Percentiles rank a stretch among this genome's conserved stretches.
Evolutionary conservation across 2,888 invertebrate species (phyloP).

Genomic region (Embidobia sp.): DNA sequence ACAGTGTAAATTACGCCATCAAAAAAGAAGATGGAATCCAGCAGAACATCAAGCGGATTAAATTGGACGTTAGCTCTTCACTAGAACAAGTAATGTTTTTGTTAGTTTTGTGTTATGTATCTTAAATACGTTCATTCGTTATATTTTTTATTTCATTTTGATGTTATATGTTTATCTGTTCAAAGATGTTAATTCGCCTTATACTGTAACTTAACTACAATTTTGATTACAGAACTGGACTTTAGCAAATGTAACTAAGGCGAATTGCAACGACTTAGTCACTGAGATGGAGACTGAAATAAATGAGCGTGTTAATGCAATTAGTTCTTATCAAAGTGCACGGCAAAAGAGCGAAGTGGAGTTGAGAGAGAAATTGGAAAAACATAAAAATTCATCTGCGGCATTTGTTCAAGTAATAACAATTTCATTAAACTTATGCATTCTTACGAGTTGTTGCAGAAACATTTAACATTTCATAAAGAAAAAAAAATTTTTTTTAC

Average conservation of each 20-base stretch:
- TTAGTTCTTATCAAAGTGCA: constrained; percentile 67
- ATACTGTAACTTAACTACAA: background rate
- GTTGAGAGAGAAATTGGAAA: constrained; percentile 67
- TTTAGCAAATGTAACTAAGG: constrained; percentile 65
- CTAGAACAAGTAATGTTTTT: constrained; percentile 70
- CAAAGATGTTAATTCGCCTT: no score
- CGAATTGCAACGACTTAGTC: constrained; percentile 67
- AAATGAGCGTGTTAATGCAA: constrained; percentile 64
- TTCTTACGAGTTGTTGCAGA: no score
- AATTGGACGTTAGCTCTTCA: constrained; percentile 64
- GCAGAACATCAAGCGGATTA: constrained; percentile 66
- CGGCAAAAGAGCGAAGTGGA: constrained; percentile 66
- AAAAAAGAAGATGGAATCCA: constrained; percentile 68
- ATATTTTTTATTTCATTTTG: constrained; percentile 10
- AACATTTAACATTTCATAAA: no score
- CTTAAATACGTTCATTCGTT: constrained; percentile 6
- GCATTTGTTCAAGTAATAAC: constrained; percentile 69
- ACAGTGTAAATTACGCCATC: constrained; percentile 60
- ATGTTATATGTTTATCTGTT: no score
- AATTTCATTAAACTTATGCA: no score
- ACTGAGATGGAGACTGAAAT: constrained; percentile 71
- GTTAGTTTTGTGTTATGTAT: background rate
- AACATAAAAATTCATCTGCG: constrained; percentile 66
- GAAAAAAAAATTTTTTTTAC: no score
- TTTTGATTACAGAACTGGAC: constrained; percentile 69